Conservation (phyloP, 2,113 vertebrate genomes). For the Callospermophilus lateralis region DNA sequence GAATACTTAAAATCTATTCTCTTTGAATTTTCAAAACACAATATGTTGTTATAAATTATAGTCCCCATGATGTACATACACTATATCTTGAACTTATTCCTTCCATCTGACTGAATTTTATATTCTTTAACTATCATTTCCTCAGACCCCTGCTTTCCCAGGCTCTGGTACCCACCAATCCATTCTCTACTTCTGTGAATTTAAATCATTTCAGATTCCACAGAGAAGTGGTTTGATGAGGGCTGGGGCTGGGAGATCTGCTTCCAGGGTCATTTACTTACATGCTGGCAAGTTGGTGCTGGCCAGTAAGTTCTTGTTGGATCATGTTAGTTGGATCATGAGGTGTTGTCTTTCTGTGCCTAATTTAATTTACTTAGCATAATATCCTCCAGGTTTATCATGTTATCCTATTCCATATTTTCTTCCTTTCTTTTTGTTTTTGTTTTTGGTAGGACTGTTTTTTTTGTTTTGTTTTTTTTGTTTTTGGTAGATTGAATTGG, state of each 20-base stretch:
- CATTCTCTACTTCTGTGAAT: background rate
- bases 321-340: background rate
- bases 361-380: background rate
- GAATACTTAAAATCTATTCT: background rate
- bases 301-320: background rate
- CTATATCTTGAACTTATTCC: background rate
- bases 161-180: background rate
- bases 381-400: background rate
- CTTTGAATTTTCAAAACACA: background rate
- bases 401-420: background rate
- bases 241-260: background rate
- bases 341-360: background rate
- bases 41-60: background rate
- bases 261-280: background rate
- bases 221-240: background rate
- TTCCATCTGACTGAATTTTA: background rate
- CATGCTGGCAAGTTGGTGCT: background rate
- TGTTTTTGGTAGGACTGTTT: no score
- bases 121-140: background rate
- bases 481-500: no score
- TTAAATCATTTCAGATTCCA: background rate
- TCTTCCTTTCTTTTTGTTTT: background rate
- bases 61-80: background rate
- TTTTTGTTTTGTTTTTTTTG: no score
- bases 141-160: no score